phyloP scores from a whole-genome alignment of 2,113 vertebrate species.

The Manacus vitellinus region DNA sequence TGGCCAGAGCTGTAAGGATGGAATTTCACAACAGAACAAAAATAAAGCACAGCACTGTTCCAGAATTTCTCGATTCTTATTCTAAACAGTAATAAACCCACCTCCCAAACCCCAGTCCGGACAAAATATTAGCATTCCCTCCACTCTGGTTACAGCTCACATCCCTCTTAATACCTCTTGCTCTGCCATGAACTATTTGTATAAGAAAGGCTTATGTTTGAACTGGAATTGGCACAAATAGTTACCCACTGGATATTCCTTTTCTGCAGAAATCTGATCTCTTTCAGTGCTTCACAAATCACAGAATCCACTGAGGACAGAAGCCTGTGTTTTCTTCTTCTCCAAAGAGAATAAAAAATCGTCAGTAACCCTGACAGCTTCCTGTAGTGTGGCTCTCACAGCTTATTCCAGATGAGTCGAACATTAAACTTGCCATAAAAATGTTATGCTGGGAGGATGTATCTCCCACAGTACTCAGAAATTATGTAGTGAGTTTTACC shows the following conservation, averaged over 20 bases:
- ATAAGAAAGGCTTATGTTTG: conserved; percentile 55
- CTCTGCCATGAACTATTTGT: conserved; percentile 43
- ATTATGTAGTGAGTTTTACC: conserved; percentile 32
- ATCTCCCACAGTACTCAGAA: conserved; percentile 44
- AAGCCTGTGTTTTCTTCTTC: conserved; percentile 46
- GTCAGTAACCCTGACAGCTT: conserved; percentile 60
- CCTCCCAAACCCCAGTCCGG: conserved; percentile 20
- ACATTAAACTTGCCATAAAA: conserved; percentile 66
- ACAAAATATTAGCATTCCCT: conserved; percentile 35
- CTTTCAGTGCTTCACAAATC: conserved; percentile 59
- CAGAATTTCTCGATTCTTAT: conserved; percentile 40
- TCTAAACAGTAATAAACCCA: conserved; percentile 52
- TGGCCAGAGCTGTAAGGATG: conserved; percentile 3
- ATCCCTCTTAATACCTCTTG: conserved; percentile 8
- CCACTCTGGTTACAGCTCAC: conserved; percentile 28
- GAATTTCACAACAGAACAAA: conserved; percentile 64
- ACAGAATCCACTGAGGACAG: conserved; percentile 39
- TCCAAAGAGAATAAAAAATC: conserved; percentile 59
- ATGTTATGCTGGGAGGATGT: conserved; percentile 51
- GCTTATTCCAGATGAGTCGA: conserved; percentile 47
- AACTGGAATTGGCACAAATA: conserved; percentile 64
- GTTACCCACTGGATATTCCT: conserved; percentile 56
- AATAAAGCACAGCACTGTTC: conserved; percentile 2
- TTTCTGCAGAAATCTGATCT: conserved; percentile 62
- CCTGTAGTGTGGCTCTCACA: conserved; percentile 7